These are phyloP conservation scores for Pluvianellus socialis DNA, from an alignment of 2,113 vertebrate species.

Conservation along the genomic window DNA sequence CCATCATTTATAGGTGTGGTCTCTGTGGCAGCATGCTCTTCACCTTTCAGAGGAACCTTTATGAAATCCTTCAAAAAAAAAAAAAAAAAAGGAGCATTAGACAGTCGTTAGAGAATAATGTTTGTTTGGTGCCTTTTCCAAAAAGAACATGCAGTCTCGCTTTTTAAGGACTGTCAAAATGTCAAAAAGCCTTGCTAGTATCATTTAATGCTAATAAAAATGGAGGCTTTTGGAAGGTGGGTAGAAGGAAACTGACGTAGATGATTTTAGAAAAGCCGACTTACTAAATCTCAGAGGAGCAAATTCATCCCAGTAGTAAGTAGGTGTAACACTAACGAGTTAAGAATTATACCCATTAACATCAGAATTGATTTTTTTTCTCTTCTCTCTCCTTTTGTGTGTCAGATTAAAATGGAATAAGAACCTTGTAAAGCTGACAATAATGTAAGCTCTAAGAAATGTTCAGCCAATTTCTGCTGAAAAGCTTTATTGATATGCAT, in stretches of 20 bases:
- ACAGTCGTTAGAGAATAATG: background rate
- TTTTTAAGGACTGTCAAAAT: background rate
- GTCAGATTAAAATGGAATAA: constrained; percentile 32
- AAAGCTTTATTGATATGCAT: background rate
- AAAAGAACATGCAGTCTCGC: background rate
- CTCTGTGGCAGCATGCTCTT: background rate
- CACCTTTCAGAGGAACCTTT: background rate
- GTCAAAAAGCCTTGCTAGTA: background rate
- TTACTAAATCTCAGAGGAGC: constrained; percentile 33
- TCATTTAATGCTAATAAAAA: constrained; percentile 18
- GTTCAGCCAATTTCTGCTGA: background rate
- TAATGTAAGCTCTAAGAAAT: background rate
- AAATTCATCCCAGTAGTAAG: constrained; percentile 13
- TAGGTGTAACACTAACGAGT: constrained; percentile 34
- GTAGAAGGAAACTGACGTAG: background rate
- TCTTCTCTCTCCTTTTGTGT: background rate
- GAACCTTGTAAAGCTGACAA: constrained; percentile 10
- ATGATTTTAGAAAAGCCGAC: constrained; percentile 40
- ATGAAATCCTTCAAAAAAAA: background rate
- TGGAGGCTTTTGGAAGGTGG: background rate
- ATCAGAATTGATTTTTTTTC: constrained; percentile 47
- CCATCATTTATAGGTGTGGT: background rate
- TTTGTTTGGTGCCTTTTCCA: background rate
- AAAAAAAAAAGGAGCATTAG: background rate
- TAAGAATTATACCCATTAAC: constrained; percentile 38